Base-by-base conservation (phyloP, 1,140 invertebrate genomes). In the Diorhabda elongata region DNA sequence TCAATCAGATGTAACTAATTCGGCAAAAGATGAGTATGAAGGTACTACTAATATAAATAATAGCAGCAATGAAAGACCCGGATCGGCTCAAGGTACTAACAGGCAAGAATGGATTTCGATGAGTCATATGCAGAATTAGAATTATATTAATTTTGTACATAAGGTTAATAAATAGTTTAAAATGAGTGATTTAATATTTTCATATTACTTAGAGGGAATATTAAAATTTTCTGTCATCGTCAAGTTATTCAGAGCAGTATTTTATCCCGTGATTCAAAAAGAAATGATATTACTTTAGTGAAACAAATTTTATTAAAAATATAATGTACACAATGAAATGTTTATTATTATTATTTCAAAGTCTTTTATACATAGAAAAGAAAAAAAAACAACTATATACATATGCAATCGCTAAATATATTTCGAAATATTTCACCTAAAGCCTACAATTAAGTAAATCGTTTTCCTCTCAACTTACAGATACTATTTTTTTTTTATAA, bases 91-190 rank as follows among this genome's bases (percentile, higher is more conserved):
- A 3, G 70, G 72, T 44, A 73, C 73, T 2, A 71, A 73, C 6
- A 65, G 74, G 26, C 71, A 67, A 44, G 76, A 77, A 11, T 77
- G 76, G 76, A 66, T 72, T 2, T 58, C 71, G 2, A 64, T 73
- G 41, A 75, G 56, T 61, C 73, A 77, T 70, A 61, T 76, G 45
- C 72, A 70, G 62, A 74, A 74, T 58, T 74, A 68, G 64, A 26
- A 9, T 42, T 11, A n/a, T 61, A 9, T 26, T 66, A 52, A 2
- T 52, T 52, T 52, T 52, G 47, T 52, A 52, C n/a, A 52, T 52
- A 52, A 8, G 6, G 6, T 52, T 8, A 52, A 52, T 52, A 52
- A 52, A 52, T 52, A 26, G 26, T 26, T 26, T 26, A 26, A 26
- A 26, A 26, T 26, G 26, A 26, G 26, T 26, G 26, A 26, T 26